These are phyloP conservation scores for Endomychus coccineus DNA, from an alignment of 2,888 invertebrate genomes.

Conservation along the genomic window DNA sequence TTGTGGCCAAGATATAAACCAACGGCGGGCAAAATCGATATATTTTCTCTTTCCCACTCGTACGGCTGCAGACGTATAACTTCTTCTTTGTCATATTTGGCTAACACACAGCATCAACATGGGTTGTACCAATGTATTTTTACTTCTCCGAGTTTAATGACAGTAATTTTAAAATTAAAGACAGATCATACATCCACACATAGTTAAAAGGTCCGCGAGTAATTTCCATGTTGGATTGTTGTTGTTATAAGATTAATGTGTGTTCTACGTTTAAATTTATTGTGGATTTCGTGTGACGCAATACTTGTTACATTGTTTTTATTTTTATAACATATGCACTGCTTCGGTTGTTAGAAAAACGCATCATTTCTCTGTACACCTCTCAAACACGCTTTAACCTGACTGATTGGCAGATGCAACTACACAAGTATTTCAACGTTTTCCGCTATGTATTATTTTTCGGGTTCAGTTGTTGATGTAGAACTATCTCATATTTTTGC, in stretches of 20 bases:
- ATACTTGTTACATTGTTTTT: conserved; percentile 1
- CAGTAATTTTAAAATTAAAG: conserved; percentile 40
- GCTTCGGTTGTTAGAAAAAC: background rate
- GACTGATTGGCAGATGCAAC: too few relatives aligned
- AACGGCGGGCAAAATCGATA: conserved; percentile 42
- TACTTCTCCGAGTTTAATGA: conserved; percentile 33
- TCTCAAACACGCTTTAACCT: too few relatives aligned
- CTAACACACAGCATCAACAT: conserved; percentile 35
- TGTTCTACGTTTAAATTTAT: too few relatives aligned
- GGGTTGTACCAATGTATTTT: conserved; percentile 42
- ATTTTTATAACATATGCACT: background rate
- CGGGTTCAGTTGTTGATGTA: too few relatives aligned
- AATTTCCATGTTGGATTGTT: background rate
- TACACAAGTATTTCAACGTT: too few relatives aligned
- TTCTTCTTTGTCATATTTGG: conserved; percentile 32
- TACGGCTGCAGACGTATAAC: conserved; percentile 20
- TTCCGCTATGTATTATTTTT: too few relatives aligned
- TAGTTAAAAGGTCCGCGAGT: background rate
- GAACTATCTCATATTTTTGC: too few relatives aligned
- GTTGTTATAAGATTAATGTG: too few relatives aligned
- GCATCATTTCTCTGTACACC: too few relatives aligned
- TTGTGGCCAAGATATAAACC: conserved; percentile 29
- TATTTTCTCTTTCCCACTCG: conserved; percentile 28
- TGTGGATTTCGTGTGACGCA: too few relatives aligned
- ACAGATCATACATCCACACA: conserved; percentile 16